These are phyloP conservation scores for Wasmannia auropunctata DNA, from an alignment of 1,140 invertebrate genomes.

Conservation along the genomic window DNA sequence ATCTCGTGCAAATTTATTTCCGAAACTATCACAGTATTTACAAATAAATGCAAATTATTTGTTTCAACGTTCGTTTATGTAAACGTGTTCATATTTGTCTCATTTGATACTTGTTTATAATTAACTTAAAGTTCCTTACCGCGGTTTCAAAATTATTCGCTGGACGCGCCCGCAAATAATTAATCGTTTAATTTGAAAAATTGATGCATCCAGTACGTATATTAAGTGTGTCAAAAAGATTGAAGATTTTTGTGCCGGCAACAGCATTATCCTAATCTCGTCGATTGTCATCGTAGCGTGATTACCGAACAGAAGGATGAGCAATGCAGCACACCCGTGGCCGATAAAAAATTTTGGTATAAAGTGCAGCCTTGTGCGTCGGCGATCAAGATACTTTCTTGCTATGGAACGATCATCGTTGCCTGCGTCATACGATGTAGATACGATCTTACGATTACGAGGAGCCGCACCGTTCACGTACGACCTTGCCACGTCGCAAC, in stretches of 20 bases:
- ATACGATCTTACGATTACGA: slow-evolving; percentile 70
- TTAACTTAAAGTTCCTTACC: not conserved
- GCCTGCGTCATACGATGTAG: slow-evolving; percentile 65
- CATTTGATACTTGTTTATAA: not conserved
- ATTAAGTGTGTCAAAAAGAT: not conserved
- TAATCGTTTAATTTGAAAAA: slow-evolving; percentile 9
- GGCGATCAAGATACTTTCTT: slow-evolving; percentile 61
- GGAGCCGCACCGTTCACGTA: slow-evolving; percentile 63
- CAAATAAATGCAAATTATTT: slow-evolving; percentile 1
- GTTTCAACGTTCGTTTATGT: not conserved
- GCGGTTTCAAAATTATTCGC: not conserved
- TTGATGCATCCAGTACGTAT: not conserved
- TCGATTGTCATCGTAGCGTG: not conserved
- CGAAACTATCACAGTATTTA: not conserved
- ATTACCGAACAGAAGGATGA: not conserved
- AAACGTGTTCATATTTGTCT: not conserved
- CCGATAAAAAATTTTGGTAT: slow-evolving; percentile 41
- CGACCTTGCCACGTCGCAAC: slow-evolving; percentile 62
- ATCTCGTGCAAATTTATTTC: not conserved
- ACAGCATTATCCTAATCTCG: slow-evolving; percentile 1
- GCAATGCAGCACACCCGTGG: not conserved
- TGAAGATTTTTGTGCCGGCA: not conserved
- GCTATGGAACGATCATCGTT: slow-evolving; percentile 66
- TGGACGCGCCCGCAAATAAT: not conserved
- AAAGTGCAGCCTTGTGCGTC: slow-evolving; percentile 52